Base-by-base conservation (phyloP, 1,140 invertebrate genomes). In the Rhopalosiphum padi region DNA sequence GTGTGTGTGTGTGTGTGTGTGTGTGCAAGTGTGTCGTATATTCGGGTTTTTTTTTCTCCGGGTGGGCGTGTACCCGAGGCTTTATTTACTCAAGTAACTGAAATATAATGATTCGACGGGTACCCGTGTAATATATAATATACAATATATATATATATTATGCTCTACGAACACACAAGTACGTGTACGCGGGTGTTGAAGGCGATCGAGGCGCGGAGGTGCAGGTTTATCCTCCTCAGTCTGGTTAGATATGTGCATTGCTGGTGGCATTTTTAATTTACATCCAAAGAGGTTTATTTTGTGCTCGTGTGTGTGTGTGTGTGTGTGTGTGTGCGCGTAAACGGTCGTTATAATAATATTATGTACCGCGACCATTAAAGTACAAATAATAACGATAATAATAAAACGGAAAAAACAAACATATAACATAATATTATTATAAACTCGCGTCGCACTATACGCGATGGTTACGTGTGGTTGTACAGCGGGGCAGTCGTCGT, bases 231-330 rank as follows among this genome's bases (percentile, higher is more conserved):
- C 43, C 37, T 48, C 43, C 30, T 25, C 1, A 6, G 30, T 43
- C 46, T 21, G 15, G 87, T 89, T 37, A 11, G 2, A 35, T 68
- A 68, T 68, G 46, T 30, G 30, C n/a, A 30, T 93, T 30, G 91
- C 91, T 53, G 30, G 82, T 85, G 91, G 91, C 91, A 85, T 93
- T 93, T 93, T 93, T 85, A 53, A 93, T 93, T 93, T 53, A 85
- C 48, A 85, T 51, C 46, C 43, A 25, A 89, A 89, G 48, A 89
- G 48, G 87, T 89, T 53, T 88, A 30, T 85, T 43, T 25, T 82
- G 60, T 8, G 77, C 15, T 8, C 37, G 83, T 41, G 41, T 25
- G 41, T 43, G 41, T 30, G 37, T 22, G 21, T 30, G 37, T 22
- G 21, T 37, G 37, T 37, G 83, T 41, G 83, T 25, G 41, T 43